Percentiles rank a stretch among this genome's conserved stretches.
Conservation (phyloP, 2,888 invertebrate genomes). For the Andrena haemorrhoa region DNA sequence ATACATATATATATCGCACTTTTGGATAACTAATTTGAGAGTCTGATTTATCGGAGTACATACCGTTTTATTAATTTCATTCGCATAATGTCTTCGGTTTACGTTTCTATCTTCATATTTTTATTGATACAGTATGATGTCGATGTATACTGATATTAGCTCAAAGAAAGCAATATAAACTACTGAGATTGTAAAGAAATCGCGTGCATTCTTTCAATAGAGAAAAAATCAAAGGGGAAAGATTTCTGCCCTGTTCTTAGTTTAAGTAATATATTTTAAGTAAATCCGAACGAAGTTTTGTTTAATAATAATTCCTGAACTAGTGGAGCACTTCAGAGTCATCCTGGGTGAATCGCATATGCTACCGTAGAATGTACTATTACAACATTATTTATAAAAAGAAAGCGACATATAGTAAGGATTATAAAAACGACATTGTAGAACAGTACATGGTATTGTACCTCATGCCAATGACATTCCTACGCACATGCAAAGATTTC, state of each 20-base stretch:
- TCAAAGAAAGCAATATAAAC: constrained; percentile 54
- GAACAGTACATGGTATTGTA: constrained; percentile 60
- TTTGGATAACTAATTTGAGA: constrained; percentile 21
- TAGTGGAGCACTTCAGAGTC: constrained; percentile 46
- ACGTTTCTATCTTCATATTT: constrained; percentile 3
- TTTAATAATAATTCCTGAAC: constrained; percentile 31
- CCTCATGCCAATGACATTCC: constrained; percentile 66
- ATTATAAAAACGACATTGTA: constrained; percentile 60
- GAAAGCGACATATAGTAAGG: constrained; percentile 50
- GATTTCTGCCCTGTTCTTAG: not conserved
- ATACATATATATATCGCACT: constrained; percentile 32
- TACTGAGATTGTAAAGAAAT: constrained; percentile 36
- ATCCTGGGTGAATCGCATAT: constrained; percentile 50
- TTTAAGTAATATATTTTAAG: constrained; percentile 24
- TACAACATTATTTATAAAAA: constrained; percentile 59
- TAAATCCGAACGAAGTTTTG: constrained; percentile 28
- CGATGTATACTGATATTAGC: constrained; percentile 43
- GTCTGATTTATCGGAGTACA: not conserved
- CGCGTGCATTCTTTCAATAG: constrained; percentile 29
- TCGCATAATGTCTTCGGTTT: not conserved
- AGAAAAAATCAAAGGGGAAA: constrained; percentile 21
- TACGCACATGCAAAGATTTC: constrained; percentile 71
- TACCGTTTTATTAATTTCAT: not conserved
- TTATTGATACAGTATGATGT: constrained; percentile 31
- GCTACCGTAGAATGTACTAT: constrained; percentile 61